These are phyloP conservation scores for Propithecus perrieri DNA, from an alignment of 2,797 vertebrate genomes.

Conservation along the genomic window DNA sequence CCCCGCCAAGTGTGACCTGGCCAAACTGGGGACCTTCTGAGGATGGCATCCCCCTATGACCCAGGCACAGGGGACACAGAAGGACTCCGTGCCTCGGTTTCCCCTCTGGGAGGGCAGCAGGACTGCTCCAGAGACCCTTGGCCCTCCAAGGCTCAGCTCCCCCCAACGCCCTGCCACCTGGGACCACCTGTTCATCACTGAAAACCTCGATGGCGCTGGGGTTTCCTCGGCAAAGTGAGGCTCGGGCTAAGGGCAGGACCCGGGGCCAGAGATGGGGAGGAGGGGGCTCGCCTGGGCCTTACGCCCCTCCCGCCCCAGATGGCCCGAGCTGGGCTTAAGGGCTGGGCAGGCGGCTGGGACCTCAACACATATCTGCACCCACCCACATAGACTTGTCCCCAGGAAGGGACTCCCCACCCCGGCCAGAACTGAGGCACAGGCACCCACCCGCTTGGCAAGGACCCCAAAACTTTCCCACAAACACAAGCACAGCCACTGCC, in stretches of 20 bases:
- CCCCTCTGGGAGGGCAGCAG: background rate
- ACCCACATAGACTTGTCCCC: accelerated
- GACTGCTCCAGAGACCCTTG: background rate
- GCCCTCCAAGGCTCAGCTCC: background rate
- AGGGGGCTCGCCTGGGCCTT: background rate
- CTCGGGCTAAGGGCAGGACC: background rate
- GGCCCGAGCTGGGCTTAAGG: background rate
- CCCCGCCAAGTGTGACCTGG: conserved; percentile 39
- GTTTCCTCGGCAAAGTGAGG: background rate
- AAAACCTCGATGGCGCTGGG: background rate
- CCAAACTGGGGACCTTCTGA: background rate
- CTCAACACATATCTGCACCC: background rate
- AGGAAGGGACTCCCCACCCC: background rate
- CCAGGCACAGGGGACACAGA: background rate
- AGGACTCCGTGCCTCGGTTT: background rate
- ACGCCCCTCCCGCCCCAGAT: no score
- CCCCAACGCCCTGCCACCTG: background rate
- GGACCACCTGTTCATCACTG: background rate
- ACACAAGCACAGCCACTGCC: background rate
- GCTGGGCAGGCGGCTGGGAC: background rate
- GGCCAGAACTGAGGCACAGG: background rate
- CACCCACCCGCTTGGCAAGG: background rate
- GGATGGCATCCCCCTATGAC: background rate
- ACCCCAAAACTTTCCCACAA: background rate
- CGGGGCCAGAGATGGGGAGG: background rate